Percentiles rank a stretch among this genome's conserved stretches.
Conservation (phyloP, 2,888 invertebrate genomes). For the Calliopum simillimum region DNA sequence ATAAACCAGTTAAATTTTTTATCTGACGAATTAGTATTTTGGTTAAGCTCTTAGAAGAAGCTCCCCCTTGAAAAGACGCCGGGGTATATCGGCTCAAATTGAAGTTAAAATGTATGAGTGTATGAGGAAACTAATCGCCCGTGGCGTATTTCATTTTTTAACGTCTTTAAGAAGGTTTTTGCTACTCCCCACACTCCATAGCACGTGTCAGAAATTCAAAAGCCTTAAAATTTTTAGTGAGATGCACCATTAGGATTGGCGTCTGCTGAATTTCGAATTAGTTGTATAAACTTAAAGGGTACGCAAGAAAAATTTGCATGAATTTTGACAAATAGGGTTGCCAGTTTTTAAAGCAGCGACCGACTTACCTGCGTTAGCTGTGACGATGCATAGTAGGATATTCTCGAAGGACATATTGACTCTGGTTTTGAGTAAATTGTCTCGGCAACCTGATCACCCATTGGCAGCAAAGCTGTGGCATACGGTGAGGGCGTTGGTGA, state of each 20-base stretch:
- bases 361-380: slow-evolving; percentile 76
- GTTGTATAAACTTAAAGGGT: background rate
- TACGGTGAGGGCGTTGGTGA: slow-evolving; percentile 76
- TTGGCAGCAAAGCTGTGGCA: slow-evolving; percentile 73
- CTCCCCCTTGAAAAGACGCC: background rate
- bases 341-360: background rate
- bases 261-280: background rate
- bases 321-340: no score
- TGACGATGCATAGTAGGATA: slow-evolving; percentile 85
- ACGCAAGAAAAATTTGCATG: no score
- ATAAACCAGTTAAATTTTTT: slow-evolving; percentile 31
- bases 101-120: background rate
- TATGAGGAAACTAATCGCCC: slow-evolving; percentile 8
- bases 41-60: background rate
- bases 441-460: slow-evolving; percentile 67
- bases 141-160: slow-evolving; percentile 13
- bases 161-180: slow-evolving; percentile 10
- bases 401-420: slow-evolving; percentile 72
- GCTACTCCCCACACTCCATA: background rate
- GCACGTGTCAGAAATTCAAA: slow-evolving; percentile 25
- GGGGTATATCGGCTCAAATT: background rate
- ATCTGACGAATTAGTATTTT: slow-evolving; percentile 27
- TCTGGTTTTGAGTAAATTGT: slow-evolving; percentile 73
- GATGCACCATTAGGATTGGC: slow-evolving; percentile 1
- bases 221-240: background rate